Base-by-base conservation (phyloP, 2,888 invertebrate species). In the Dryomyza anilis region DNA sequence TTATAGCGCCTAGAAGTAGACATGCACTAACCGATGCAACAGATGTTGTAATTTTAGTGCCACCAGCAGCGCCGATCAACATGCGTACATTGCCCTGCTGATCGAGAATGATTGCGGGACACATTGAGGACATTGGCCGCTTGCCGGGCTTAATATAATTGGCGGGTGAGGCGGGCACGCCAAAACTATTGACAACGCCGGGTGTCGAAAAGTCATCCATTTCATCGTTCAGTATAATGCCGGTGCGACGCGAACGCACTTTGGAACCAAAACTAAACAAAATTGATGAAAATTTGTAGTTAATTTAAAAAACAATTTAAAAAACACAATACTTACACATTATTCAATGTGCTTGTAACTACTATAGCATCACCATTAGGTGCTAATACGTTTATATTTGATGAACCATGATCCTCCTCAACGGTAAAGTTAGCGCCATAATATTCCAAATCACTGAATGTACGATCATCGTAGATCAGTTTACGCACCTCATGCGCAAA, bases 161-260 rank as follows among this genome's bases (percentile, higher is more conserved):
- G 1, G 91, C 89, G 0, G 90, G 89, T 0, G 94, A 93, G 0
- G 96, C 91, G 1, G 92, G 92, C 53, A 94, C 81, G 1, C 89
- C 90, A 75, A 90, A 94, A 1, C 86, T 83, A 70, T 89, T 94
- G 75, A 92, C 91, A 1, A 86, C 86, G 46, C 90, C 89, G 0
- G 94, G 93, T 0, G 91, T 89, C 0, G 95, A 94, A 83, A 98
- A 98, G 79, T 98, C 98, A 75, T 97, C 96, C 96, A 98, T 98
- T 73, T 94, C 92, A 80, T 96, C 92, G 82, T 98, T 98, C 81
- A 95, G 89, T 58, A 98, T 86, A 48, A 98, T 94, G 2, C 98
- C 98, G 3, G 95, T 91, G 62, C 86, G 87, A 19, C 78, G 81
- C 0, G 95, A 95, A 1, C 89, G 86, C 19, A 92, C 84, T 66